A percentile compares a stretch with the other conserved stretches of the same genome.
Evolutionary conservation across 1,140 invertebrate genomes (phyloP).

Genomic region (Conus ventricosus): DNA sequence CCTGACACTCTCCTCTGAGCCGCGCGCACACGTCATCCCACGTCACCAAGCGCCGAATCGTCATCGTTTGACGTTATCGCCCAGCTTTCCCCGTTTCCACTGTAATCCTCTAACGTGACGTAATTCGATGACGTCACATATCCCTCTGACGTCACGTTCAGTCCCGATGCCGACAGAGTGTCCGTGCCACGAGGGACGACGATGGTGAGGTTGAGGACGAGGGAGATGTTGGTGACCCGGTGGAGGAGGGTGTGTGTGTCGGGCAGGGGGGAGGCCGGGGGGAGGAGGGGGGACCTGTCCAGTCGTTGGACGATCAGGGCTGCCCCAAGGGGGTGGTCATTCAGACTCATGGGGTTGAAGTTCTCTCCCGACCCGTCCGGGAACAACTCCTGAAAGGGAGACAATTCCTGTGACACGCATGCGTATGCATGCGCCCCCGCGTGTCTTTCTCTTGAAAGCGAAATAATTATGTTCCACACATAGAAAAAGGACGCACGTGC

Average conservation of each 20-base stretch:
- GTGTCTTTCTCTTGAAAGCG: too few species aligned
- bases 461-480: too few species aligned
- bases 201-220: background rate
- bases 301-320: background rate
- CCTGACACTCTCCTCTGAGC: background rate
- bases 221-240: background rate
- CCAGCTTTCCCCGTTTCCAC: background rate
- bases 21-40: conserved; percentile 15
- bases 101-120: background rate
- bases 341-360: conserved; percentile 5
- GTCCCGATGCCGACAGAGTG: background rate
- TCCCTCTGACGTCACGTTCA: conserved; percentile 13
- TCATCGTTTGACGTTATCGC: conserved; percentile 8
- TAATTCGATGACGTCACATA: conserved; percentile 21
- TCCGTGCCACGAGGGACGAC: background rate
- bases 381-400: background rate
- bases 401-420: background rate
- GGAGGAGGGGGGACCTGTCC: background rate
- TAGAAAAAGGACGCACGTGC: too few species aligned
- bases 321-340: background rate
- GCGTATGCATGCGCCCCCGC: too few species aligned
- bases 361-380: background rate
- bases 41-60: conserved; percentile 16
- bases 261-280: background rate
- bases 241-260: background rate